Evolutionary conservation across 2,113 vertebrate genomes (phyloP).

Genomic region (Acrocephalus kingi): DNA sequence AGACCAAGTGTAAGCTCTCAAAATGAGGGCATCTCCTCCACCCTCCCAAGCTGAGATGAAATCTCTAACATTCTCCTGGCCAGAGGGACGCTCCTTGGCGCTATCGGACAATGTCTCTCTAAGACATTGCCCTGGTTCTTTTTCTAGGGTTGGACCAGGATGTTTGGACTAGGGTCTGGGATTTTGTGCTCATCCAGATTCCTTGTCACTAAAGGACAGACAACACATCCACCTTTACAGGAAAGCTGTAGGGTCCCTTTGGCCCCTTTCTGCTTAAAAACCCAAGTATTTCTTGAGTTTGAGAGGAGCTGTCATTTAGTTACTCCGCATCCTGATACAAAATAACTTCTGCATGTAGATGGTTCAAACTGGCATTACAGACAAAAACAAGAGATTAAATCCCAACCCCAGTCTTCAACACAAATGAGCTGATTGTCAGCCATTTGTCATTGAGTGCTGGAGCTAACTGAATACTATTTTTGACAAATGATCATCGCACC

Average conservation of each 20-base stretch:
- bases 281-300: neutral
- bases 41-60: neutral
- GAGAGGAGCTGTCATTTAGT: neutral
- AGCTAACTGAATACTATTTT: neutral
- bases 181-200: neutral
- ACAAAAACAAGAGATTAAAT: neutral
- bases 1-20: neutral
- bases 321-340: neutral
- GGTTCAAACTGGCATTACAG: rapidly evolving
- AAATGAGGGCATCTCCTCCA: neutral
- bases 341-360: neutral
- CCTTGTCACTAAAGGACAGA: neutral
- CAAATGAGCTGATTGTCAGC: neutral
- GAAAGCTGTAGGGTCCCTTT: neutral
- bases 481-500: neutral
- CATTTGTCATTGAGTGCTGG: neutral
- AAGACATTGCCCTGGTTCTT: neutral
- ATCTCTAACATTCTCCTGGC: neutral
- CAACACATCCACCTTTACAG: neutral
- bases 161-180: neutral
- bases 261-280: neutral
- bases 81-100: neutral
- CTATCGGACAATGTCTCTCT: rapidly evolving
- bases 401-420: neutral
- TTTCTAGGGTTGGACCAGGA: neutral